phyloP scores from a whole-genome alignment of 2,888 invertebrate species.

The Callyntrura sp. region DNA sequence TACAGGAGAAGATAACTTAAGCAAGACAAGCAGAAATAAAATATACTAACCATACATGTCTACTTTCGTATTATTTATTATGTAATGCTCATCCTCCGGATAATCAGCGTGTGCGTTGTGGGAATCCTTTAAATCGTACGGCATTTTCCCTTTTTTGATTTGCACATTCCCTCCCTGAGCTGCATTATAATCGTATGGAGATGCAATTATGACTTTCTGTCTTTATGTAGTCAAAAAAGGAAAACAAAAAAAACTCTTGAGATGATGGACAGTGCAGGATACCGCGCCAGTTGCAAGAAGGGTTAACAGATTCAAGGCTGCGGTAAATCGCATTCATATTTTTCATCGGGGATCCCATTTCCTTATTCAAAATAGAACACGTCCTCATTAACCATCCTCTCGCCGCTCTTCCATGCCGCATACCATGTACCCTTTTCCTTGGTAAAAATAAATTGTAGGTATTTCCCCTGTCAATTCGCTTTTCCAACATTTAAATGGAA shows the following conservation, averaged over 20 bases:
- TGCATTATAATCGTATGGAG: conserved; percentile 70
- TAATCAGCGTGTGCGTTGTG: too few species aligned
- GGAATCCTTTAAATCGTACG: too few species aligned
- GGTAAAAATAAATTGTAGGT: neutral
- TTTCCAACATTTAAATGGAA: conserved; percentile 75
- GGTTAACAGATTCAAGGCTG: neutral
- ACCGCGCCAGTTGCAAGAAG: neutral
- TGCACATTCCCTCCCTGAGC: neutral
- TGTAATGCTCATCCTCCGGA: too few species aligned
- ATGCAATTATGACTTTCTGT: conserved; percentile 59
- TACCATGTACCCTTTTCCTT: neutral
- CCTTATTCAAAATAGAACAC: too few species aligned
- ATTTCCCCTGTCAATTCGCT: conserved; percentile 67
- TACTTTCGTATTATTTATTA: too few species aligned
- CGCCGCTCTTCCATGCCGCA: neutral
- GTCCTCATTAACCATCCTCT: neutral
- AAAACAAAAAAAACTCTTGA: neutral
- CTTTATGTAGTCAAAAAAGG: conserved; percentile 11
- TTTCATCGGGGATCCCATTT: neutral
- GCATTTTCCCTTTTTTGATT: neutral
- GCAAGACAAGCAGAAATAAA: neutral
- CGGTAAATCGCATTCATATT: neutral
- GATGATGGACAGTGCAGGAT: too few species aligned
- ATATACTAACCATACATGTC: neutral
- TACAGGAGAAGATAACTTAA: neutral